Base-by-base conservation (phyloP, 2,888 invertebrate genomes). In the Baronia brevicornis region DNA sequence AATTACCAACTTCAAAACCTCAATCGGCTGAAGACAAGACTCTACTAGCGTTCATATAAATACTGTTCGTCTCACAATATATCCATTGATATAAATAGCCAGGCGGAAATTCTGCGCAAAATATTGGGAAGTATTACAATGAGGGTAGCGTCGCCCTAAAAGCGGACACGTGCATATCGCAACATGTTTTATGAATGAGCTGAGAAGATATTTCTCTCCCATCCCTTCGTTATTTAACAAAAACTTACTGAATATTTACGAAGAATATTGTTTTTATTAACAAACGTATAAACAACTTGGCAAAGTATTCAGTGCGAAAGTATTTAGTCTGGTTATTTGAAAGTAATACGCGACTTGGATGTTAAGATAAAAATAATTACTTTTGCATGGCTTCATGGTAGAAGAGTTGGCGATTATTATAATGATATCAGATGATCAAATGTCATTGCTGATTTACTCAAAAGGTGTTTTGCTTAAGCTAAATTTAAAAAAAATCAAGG, bases 181-280 rank as follows among this genome's bases (percentile, higher is more conserved):
- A 60, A 54, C 60, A 72, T 73, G 67, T 69, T 72, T 74, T 72
- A 72, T 74, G 67, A 27, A 40, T 38, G 35, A 39, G 36, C 28
- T 23, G 28, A 28, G 26, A 32, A 40, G n/a, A n/a, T n/a, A 37
- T 40, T 41, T 39, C 31, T 33, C 22, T 36, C 25, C 34, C 27
- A 43, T 38, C 27, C 28, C 20, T 33, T 14, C 18, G 6, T 27
- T 18, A 17, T 4, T 11, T 27, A 9, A 27, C n/a, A 3, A 27
- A 17, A 27, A 27, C 12, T 19, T n/a, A 27, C 15, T n/a, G n/a
- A n/a, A 19, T 4, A 27, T 27, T 18, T 18, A 7, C 24, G 7
- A 24, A 24, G 9, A 24, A n/a, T 25, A 25, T n/a, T n/a, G n/a
- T n/a, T n/a, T n/a, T n/a, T n/a, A n/a, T n/a, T n/a, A n/a, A n/a